Conservation (phyloP, 2,888 invertebrate genomes). For the Trissolcus japonicus region DNA sequence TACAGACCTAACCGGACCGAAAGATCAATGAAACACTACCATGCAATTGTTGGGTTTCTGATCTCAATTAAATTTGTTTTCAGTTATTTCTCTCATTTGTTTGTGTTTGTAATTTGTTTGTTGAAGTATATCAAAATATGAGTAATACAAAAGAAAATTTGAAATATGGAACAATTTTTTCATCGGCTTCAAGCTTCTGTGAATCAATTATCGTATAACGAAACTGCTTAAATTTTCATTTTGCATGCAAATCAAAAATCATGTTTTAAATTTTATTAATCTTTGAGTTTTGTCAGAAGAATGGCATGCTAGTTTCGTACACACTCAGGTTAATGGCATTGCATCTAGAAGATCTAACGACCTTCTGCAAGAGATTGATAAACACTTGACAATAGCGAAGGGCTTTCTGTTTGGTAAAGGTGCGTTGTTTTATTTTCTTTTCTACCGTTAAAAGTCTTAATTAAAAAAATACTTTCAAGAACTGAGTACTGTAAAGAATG, state of each 20-base stretch:
- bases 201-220: too few species aligned
- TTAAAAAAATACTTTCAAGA: slow-evolving; percentile 8
- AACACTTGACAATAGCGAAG: slow-evolving; percentile 79
- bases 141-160: too few species aligned
- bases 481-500: slow-evolving; percentile 10
- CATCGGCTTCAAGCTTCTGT: too few species aligned
- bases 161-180: too few species aligned
- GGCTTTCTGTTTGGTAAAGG: slow-evolving; percentile 80
- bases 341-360: slow-evolving; percentile 64
- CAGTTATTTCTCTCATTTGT: too few species aligned
- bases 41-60: too few species aligned
- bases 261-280: too few species aligned
- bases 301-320: slow-evolving; percentile 66
- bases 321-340: slow-evolving; percentile 63
- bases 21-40: slow-evolving; percentile 46
- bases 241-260: slow-evolving; percentile 14
- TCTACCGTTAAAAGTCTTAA: slow-evolving; percentile 6
- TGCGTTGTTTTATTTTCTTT: slow-evolving; percentile 65
- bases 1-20: slow-evolving; percentile 27
- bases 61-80: too few species aligned
- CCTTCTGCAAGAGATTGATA: slow-evolving; percentile 83
- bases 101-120: too few species aligned
- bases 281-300: slow-evolving; percentile 51
- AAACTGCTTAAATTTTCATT: not conserved
- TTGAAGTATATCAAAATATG: too few species aligned